These are phyloP conservation scores for Desmodus rotundus DNA, from an alignment of 2,113 vertebrate genomes.

Conservation along the genomic window DNA sequence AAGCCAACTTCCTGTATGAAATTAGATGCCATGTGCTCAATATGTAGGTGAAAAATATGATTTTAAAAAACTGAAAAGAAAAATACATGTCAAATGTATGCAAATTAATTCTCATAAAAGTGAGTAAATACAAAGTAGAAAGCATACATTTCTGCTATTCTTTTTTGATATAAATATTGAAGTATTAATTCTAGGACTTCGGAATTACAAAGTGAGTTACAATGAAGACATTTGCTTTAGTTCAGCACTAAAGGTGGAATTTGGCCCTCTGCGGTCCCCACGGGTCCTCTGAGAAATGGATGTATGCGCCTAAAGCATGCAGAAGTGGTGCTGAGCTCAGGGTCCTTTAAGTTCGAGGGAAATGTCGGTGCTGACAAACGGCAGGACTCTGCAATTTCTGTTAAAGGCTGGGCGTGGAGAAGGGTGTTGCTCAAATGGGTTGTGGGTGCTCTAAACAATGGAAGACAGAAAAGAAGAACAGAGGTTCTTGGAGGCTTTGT, in stretches of 20 bases:
- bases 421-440: not conserved
- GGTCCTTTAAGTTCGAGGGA: not conserved
- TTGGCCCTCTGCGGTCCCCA: accelerated
- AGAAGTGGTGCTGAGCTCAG: not conserved
- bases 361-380: not conserved
- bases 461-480: not conserved
- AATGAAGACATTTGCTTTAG: not conserved
- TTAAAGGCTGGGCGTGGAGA: not conserved
- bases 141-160: constrained; percentile 18
- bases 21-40: constrained; percentile 55
- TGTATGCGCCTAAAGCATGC: not conserved
- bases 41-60: constrained; percentile 53
- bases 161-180: constrained; percentile 1
- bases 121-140: constrained; percentile 27
- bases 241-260: not conserved
- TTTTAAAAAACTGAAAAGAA: constrained; percentile 48
- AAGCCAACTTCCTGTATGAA: constrained; percentile 43
- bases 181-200: not conserved
- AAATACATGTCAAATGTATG: constrained; percentile 47
- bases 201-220: not conserved
- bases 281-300: not conserved
- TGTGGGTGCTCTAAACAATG: not conserved
- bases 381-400: not conserved
- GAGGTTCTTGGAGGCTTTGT: not conserved
- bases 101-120: constrained; percentile 60